Evolutionary conservation across 2,113 vertebrate genomes (phyloP).

Genomic region (Dicentrarchus labrax): DNA sequence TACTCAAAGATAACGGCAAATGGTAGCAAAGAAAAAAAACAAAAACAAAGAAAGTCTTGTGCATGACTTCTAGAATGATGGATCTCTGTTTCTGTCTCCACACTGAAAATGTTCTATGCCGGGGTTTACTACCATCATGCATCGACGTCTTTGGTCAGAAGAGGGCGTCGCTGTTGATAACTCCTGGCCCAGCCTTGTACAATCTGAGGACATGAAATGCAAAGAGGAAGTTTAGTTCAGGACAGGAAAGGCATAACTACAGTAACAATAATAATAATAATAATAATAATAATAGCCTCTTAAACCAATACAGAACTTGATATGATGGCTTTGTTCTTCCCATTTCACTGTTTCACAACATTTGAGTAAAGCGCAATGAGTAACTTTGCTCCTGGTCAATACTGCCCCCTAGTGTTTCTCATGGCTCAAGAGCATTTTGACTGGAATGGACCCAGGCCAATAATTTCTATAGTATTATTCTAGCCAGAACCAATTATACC

Average conservation of each 20-base stretch:
- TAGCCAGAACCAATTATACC: not conserved
- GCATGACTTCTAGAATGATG: constrained; percentile 24
- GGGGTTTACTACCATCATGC: constrained; percentile 70
- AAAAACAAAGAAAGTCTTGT: not conserved
- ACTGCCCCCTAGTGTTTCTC: constrained; percentile 63
- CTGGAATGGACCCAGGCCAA: not conserved
- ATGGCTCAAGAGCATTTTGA: constrained; percentile 10
- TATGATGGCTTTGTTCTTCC: not conserved
- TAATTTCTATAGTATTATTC: not conserved
- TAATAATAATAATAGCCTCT: not conserved
- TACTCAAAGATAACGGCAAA: constrained; percentile 6
- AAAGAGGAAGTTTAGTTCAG: constrained; percentile 11
- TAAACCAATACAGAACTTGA: not conserved
- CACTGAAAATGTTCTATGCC: not conserved
- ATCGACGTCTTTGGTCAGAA: constrained; percentile 82
- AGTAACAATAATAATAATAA: no score
- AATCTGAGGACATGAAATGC: constrained; percentile 80
- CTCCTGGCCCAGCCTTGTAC: constrained; percentile 87
- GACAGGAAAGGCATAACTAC: not conserved
- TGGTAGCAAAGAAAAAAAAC: constrained; percentile 3
- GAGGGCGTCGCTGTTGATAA: constrained; percentile 86
- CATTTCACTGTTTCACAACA: not conserved
- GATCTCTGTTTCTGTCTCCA: constrained; percentile 30
- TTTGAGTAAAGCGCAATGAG: not conserved
- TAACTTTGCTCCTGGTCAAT: constrained; percentile 9